A percentile compares a stretch with the other conserved stretches of the same genome.
phyloP scores from a whole-genome alignment of 1,140 invertebrate genomes.

The Drosophila serrata region DNA sequence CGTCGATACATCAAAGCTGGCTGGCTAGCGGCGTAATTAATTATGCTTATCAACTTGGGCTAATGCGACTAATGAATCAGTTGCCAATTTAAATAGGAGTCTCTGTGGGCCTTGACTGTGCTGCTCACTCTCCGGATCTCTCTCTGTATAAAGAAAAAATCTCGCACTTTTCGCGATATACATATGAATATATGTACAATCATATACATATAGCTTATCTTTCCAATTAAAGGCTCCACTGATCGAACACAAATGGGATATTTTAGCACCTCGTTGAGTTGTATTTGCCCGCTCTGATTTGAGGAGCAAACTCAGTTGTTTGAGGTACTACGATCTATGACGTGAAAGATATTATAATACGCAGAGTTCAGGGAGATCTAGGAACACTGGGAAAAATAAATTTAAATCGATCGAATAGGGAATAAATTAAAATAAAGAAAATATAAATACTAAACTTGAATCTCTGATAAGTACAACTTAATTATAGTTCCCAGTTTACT shows the following conservation, averaged over 20 bases:
- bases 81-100: slow-evolving; percentile 57
- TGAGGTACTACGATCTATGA: slow-evolving; percentile 14
- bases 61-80: slow-evolving; percentile 71
- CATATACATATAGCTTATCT: slow-evolving; percentile 21
- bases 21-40: slow-evolving; percentile 63
- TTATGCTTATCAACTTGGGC: slow-evolving; percentile 71
- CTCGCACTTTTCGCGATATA: slow-evolving; percentile 49
- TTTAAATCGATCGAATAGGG: not conserved
- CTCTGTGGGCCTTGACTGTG: slow-evolving; percentile 22
- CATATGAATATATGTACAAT: not conserved
- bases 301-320: slow-evolving; percentile 20
- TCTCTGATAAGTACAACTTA: not conserved
- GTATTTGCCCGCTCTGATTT: slow-evolving; percentile 72
- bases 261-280: slow-evolving; percentile 73
- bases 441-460: not conserved
- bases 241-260: slow-evolving; percentile 48
- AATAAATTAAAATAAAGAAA: not conserved
- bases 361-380: not conserved
- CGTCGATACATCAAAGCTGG: slow-evolving; percentile 72
- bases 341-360: slow-evolving; percentile 2
- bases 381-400: not conserved
- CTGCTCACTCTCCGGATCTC: not conserved
- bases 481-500: not conserved
- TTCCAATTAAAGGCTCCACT: slow-evolving; percentile 51
- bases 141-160: slow-evolving; percentile 19